A percentile compares a stretch with the other conserved stretches of the same genome.
phyloP scores from a whole-genome alignment of 1,140 invertebrate species.

The Temnothorax curvispinosus region DNA sequence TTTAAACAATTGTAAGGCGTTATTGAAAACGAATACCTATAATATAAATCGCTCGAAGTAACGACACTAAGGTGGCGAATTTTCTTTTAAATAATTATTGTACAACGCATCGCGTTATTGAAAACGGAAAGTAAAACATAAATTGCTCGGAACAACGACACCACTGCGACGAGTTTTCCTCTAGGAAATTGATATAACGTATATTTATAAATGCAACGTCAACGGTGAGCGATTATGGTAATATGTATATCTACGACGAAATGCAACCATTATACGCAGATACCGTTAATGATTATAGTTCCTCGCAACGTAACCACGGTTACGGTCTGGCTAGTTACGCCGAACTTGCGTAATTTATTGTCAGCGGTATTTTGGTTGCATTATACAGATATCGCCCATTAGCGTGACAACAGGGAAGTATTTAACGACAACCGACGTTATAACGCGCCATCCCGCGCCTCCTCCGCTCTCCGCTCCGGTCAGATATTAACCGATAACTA shows the following conservation, averaged over 20 bases:
- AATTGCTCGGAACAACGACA: not conserved
- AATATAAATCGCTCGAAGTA: not conserved
- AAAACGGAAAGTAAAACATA: not conserved
- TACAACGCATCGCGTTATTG: not conserved
- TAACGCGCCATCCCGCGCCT: conserved; percentile 46
- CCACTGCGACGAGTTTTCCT: not conserved
- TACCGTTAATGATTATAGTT: conserved; percentile 75
- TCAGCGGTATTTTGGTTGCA: conserved; percentile 81
- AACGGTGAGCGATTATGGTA: conserved; percentile 58
- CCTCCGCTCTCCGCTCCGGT: not conserved
- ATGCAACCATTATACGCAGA: conserved; percentile 71
- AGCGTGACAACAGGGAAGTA: conserved; percentile 69
- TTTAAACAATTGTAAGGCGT: no score
- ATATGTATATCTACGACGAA: conserved; percentile 63
- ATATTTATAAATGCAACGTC: conserved; percentile 19
- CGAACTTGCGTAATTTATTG: conserved; percentile 82
- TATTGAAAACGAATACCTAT: no score
- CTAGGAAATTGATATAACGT: not conserved
- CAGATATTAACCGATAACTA: conserved; percentile 59
- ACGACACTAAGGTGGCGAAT: not conserved
- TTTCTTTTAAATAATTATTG: not conserved
- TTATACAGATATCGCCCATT: conserved; percentile 75
- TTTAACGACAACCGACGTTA: conserved; percentile 69
- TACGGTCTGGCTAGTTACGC: conserved; percentile 78
- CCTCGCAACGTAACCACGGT: conserved; percentile 69